Evolutionary conservation across 2,888 invertebrate species (phyloP), one percentile per base, ranked within the genome.

Genomic region (Hoplodrina blanda): DNA sequence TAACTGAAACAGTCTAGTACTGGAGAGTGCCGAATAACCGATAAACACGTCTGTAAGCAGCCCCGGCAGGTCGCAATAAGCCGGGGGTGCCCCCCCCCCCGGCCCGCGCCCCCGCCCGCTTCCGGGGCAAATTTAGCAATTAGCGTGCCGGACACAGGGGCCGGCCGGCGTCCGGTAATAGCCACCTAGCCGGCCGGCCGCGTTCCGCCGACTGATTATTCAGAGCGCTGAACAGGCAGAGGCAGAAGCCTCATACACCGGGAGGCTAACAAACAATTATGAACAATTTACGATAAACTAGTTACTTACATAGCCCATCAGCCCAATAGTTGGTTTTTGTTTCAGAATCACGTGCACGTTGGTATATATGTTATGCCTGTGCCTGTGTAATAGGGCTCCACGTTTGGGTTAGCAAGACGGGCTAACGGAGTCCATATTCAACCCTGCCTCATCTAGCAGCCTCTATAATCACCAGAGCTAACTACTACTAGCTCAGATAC

Each of bases 121-220:
- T 78, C 69, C 76, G 81, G 88, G 87, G 91, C 90, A 87, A 93
- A 92, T 92, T 93, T 93, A 91, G 91, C 93, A 93, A 93, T 93
- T 93, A 93, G 90, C 91, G 92, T 91, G 92, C 91, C 90, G 87
- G 83, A 74, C 76, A 80, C 79, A 76, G 85, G 62, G 78, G 66
- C 83, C 83, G 81, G 82, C 66, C 78, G 68, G 71, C 66, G 78
- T 79, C 80, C 81, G 78, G 80, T 89, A 89, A 90, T 89, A 89
- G 89, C 89, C 89, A 91, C 91, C 90, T 91, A 91, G 88, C 83
- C 84, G 78, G 80, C 79, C 77, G 75, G 82, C 74, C 80, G 67
- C 84, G 71, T 73, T 68, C 78, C 71, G 50, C 64, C 64, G 62
- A 81, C 68, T 74, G 81, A 75, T 83, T 76, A 73, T 75, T 69